These are phyloP conservation scores for Psix sp. DNA, from an alignment of 1,140 invertebrate genomes.

Conservation along the genomic window DNA sequence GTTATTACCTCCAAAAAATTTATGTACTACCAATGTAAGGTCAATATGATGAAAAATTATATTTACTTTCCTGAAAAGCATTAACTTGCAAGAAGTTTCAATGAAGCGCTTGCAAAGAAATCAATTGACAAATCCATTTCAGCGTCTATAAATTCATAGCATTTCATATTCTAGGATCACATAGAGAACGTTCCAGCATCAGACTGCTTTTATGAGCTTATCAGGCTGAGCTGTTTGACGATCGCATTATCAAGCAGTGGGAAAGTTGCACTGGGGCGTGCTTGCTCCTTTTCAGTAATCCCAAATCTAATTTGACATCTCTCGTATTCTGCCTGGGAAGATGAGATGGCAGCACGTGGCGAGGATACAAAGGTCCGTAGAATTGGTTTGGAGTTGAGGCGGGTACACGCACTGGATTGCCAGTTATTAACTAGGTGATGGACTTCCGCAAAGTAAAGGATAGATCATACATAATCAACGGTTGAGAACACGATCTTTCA, in stretches of 20 bases:
- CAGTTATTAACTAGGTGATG: constrained; percentile 61
- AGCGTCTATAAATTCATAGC: too few relatives aligned
- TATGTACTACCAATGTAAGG: too few relatives aligned
- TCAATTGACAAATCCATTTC: too few relatives aligned
- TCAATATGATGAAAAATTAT: too few relatives aligned
- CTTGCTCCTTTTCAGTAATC: constrained; percentile 3
- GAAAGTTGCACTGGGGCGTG: neutral
- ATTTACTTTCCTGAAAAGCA: too few relatives aligned
- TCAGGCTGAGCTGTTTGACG: neutral
- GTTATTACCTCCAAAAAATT: too few relatives aligned
- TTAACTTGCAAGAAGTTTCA: too few relatives aligned
- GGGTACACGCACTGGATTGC: constrained; percentile 18
- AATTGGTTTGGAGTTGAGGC: neutral
- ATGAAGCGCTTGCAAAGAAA: too few relatives aligned
- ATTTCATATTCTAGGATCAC: neutral
- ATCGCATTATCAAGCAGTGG: constrained; percentile 1
- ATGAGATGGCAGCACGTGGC: constrained; percentile 31
- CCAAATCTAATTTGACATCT: constrained; percentile 4
- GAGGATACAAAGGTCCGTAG: constrained; percentile 11
- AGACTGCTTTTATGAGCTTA: constrained; percentile 4
- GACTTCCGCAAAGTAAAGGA: constrained; percentile 57
- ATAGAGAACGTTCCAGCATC: neutral
- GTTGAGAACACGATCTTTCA: constrained; percentile 63
- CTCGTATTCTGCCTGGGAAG: neutral
- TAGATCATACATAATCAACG: constrained; percentile 59